Evolutionary conservation across 92 coral and sea anemone species (phyloP).

Genomic region (Metridium senile): DNA sequence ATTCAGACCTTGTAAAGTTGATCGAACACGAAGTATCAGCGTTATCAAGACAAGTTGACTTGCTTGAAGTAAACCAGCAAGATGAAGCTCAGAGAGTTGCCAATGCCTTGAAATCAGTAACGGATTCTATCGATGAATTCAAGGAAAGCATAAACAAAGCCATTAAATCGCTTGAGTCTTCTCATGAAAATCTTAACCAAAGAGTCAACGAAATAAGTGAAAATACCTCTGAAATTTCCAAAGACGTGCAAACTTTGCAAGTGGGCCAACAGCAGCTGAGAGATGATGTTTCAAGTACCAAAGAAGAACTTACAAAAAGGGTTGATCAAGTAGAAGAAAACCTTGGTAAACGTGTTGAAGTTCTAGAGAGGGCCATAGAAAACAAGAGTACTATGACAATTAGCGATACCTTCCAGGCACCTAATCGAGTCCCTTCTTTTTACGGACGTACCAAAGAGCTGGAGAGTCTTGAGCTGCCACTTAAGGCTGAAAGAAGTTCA

Average conservation of each 20-base stretch:
- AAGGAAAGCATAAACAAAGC: slow-evolving; percentile 14
- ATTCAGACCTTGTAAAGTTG: slow-evolving; percentile 68
- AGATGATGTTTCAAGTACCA: slow-evolving; percentile 3
- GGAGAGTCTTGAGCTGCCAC: slow-evolving; percentile 20
- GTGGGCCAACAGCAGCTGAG: background rate
- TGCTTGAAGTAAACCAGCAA: slow-evolving; percentile 18
- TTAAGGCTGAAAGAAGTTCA: slow-evolving; percentile 12
- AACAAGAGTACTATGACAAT: background rate
- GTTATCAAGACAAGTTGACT: slow-evolving; percentile 35
- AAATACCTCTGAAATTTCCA: slow-evolving; percentile 3
- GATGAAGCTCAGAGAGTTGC: slow-evolving; percentile 60
- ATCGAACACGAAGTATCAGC: slow-evolving; percentile 51
- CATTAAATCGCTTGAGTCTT: background rate
- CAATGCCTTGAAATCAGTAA: slow-evolving; percentile 42
- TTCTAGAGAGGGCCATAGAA: slow-evolving; percentile 25
- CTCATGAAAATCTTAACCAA: slow-evolving; percentile 22
- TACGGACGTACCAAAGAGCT: slow-evolving; percentile 67
- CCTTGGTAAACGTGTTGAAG: slow-evolving; percentile 36
- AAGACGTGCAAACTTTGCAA: slow-evolving; percentile 17
- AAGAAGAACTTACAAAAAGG: slow-evolving; percentile 18
- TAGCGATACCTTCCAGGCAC: slow-evolving; percentile 44
- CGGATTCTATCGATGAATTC: slow-evolving; percentile 48
- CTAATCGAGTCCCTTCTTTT: slow-evolving; percentile 56
- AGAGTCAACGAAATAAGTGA: slow-evolving; percentile 11
- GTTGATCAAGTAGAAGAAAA: slow-evolving; percentile 29